Base-by-base conservation (phyloP, 1,140 invertebrate genomes). In the Zophobas atratus region DNA sequence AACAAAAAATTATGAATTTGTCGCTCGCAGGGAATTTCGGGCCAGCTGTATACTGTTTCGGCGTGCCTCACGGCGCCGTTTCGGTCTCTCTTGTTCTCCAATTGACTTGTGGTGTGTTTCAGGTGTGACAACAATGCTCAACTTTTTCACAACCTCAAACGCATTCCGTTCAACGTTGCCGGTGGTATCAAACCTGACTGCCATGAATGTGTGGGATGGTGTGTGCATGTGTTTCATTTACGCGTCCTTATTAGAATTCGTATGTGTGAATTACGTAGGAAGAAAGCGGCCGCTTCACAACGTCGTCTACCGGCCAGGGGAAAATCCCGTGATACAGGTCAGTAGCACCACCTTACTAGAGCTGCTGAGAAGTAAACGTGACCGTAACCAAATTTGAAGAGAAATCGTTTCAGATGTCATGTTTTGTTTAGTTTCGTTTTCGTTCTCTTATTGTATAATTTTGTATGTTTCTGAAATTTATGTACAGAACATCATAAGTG, bases 221-320 rank as follows among this genome's bases (percentile, higher is more conserved):
- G 96, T 97, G 32, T 97, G 96, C 84, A 98, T 97, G 96, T 97
- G 96, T 88, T 98, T 97, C 91, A 97, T 97, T 85, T 98, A 97
- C 87, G 96, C 96, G 60, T 97, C 95, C 34, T 90, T 98, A 49
- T 90, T 98, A 77, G 96, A 98, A 87, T 97, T 97, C 87, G 96
- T 98, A 20, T 96, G 95, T 86, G 96, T 97, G 80, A 98, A 98
- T 90, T 97, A 97, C 88, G 94, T 97, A 55, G 95, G 96, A 57
- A 91, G 96, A n/a, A 97, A 96, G 84, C 88, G 95, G 80, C 95
- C 95, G 48, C 89, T 95, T 57, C 94, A 96, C 88, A 96, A 96
- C 86, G 94, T 96, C 77, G 94, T 95, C 77, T 96, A 96, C 88
- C 89, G 94, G 79, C 95, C 95, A 2, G 95, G 95, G 77, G 95